Evolutionary conservation across 2,113 vertebrate genomes (phyloP), one percentile per base, ranked within the genome.

Genomic region (Melanostigma gelatinosum): DNA sequence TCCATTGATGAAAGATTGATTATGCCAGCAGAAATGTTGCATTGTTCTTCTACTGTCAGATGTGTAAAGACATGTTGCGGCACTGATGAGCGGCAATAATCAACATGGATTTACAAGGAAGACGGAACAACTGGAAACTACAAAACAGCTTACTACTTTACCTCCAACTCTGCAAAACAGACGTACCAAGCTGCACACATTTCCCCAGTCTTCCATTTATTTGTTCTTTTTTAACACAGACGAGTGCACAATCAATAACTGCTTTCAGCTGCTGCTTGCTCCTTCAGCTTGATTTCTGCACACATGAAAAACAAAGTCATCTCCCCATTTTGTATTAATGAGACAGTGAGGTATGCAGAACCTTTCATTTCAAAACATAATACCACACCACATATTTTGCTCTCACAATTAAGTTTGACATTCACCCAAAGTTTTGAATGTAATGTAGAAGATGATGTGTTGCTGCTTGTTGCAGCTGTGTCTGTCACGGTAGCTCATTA

Each of bases 241-340:
- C 11, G 20, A 79, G 52, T 60, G 54, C 40, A 44, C 48, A 50
- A 86, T 75, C 78, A 72, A 82, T 84, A 77, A 61, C 60, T 72
- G 65, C 68, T 77, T 57, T 74, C 68, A 84, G 32, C 58, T 64
- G 70, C 34, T 65, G 27, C 64, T 84, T 36, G 40, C 62, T 81
- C 29, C 29, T 50, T 55, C n/a, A 65, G 55, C 22, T 83, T 27
- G 32, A 75, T 85, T 80, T 81, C 78, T 72, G 54, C 63, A 77
- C 34, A 52, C 12, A 44, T 50, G 27, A 58, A 50, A 34, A 63
- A 66, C 24, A 18, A 77, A 84, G 38, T 66, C 6, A 77, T 72
- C 55, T 74, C 27, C 36, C 65, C 13, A 67, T 68, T 81, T 63
- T 64, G n/a, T 55, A 77, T 50, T 62, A 40, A 50, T 29, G 5